These are phyloP conservation scores for Cnemophilus loriae DNA, from an alignment of 2,113 vertebrate species.

Conservation along the genomic window DNA sequence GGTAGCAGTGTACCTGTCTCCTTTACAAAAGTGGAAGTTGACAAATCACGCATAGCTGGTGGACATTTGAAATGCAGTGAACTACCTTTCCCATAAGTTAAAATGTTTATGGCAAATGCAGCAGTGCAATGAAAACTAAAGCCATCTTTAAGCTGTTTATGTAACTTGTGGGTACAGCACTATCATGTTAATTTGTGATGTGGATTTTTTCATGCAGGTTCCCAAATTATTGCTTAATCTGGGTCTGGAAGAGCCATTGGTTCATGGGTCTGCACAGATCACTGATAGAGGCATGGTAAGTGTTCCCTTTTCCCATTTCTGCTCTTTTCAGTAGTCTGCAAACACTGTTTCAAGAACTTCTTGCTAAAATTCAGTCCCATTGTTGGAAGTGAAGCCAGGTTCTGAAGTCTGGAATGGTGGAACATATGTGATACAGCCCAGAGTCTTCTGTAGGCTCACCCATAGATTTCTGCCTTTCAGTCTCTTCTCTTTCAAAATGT, in stretches of 20 bases:
- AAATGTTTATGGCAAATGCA: background rate
- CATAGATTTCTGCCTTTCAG: background rate
- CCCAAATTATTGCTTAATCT: conserved; percentile 81
- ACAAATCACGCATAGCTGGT: background rate
- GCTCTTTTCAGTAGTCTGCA: background rate
- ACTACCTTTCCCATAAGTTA: background rate
- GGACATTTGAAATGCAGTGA: background rate
- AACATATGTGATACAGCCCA: background rate
- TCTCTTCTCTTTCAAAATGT: background rate
- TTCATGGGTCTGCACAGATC: conserved; percentile 85
- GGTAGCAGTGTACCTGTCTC: background rate
- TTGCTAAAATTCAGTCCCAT: background rate
- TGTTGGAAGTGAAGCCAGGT: background rate
- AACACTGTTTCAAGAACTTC: background rate
- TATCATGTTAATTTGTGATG: background rate
- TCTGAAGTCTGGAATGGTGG: background rate
- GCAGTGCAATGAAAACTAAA: background rate
- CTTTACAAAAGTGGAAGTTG: background rate
- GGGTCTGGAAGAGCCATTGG: conserved; percentile 81
- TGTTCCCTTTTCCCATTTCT: background rate
- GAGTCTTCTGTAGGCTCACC: background rate
- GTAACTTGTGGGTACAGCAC: background rate
- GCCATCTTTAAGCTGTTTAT: background rate
- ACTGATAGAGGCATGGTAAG: conserved; percentile 84
- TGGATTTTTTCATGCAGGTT: conserved; percentile 71